A percentile compares a stretch with the other conserved stretches of the same genome.
Evolutionary conservation across 35 echinoderm and acorn worm genomes (phyloP).

Genomic region (Eucidaris tribuloides): DNA sequence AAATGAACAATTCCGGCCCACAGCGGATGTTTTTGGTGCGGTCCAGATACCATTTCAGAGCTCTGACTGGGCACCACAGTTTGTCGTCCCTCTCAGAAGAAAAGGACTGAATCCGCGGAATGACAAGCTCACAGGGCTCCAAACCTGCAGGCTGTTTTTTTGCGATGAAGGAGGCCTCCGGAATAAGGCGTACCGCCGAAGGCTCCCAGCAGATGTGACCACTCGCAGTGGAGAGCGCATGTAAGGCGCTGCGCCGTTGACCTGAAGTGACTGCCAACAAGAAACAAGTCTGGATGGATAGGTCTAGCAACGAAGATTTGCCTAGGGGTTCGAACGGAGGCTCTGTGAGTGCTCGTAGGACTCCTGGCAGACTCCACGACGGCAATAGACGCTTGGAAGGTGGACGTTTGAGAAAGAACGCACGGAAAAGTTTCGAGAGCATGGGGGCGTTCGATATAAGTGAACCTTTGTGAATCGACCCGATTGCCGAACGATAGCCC

Average conservation of each 20-base stretch:
- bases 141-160: too few species aligned
- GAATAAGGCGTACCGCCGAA: too few species aligned
- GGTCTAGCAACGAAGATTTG: neutral
- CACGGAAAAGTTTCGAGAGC: constrained; percentile 18
- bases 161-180: too few species aligned
- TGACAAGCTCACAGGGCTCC: too few species aligned
- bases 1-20: too few species aligned
- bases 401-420: constrained; percentile 10
- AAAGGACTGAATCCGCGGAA: too few species aligned
- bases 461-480: too few species aligned
- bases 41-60: too few species aligned
- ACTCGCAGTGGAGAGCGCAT: neutral
- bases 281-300: neutral
- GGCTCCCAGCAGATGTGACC: constrained; percentile 22
- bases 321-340: constrained; percentile 8
- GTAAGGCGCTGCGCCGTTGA: neutral
- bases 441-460: too few species aligned
- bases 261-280: constrained; percentile 30
- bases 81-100: too few species aligned
- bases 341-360: neutral
- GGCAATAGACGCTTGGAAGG: neutral
- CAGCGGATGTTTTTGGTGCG: too few species aligned
- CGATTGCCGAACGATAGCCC: constrained; percentile 17
- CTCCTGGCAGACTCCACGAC: constrained; percentile 23
- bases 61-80: too few species aligned